phyloP scores from a whole-genome alignment of 2,113 vertebrate species.

The Cercocebus atys region DNA sequence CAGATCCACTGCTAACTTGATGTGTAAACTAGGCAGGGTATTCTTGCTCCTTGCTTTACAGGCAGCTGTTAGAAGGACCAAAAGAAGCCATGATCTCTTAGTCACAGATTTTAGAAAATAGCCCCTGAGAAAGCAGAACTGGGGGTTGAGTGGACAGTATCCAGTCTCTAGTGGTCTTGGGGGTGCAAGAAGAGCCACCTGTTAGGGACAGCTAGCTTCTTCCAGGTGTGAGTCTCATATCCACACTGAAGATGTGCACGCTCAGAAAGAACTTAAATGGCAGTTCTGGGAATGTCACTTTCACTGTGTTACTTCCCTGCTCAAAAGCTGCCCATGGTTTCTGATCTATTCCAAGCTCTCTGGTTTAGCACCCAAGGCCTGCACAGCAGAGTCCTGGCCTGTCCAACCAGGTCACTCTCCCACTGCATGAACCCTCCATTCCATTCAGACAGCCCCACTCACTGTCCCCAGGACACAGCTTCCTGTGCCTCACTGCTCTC shows the following conservation, averaged over 20 bases:
- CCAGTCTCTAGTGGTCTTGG: too few species aligned
- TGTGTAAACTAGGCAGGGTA: accelerated
- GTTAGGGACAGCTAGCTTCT: background rate
- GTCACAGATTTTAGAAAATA: background rate
- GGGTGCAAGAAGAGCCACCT: background rate
- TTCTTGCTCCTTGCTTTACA: accelerated
- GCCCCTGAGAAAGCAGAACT: background rate
- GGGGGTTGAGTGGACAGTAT: background rate
- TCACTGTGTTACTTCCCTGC: background rate
- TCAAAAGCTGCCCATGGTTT: background rate
- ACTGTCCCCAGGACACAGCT: background rate
- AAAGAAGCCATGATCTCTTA: background rate
- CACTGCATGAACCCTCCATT: accelerated
- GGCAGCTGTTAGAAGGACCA: background rate
- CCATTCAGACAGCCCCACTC: background rate
- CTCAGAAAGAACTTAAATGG: background rate
- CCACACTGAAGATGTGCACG: background rate
- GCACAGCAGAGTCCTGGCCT: background rate
- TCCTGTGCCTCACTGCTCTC: background rate
- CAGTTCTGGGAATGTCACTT: background rate
- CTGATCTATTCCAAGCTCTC: background rate
- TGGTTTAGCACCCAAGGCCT: background rate
- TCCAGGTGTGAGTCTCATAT: background rate
- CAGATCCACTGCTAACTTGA: background rate
- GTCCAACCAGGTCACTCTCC: background rate